Evolutionary conservation across 92 coral and sea anemone species (phyloP).

Genomic region (Heliopora coerulea): DNA sequence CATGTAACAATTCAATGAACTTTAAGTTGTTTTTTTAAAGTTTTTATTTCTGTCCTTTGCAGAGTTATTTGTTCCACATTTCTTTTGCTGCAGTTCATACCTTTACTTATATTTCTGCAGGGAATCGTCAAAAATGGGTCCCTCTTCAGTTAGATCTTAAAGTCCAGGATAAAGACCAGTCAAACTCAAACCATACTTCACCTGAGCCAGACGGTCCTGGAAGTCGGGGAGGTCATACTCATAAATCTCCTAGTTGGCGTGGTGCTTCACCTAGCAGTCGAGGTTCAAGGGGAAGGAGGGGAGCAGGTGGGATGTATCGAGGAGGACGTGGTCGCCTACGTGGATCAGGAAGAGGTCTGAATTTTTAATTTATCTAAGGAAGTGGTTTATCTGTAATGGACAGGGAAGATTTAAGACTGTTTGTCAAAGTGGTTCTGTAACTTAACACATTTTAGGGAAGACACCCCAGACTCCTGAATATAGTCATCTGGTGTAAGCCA

Average conservation of each 20-base stretch:
- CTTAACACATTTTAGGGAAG: too few relatives aligned
- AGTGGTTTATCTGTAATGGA: too few relatives aligned
- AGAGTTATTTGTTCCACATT: too few relatives aligned
- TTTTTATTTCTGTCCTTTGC: too few relatives aligned
- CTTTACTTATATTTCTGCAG: slow-evolving; percentile 29
- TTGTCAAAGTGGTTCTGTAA: too few relatives aligned
- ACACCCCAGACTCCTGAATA: too few relatives aligned
- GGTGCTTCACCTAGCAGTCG: slow-evolving; percentile 63
- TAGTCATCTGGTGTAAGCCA: too few relatives aligned
- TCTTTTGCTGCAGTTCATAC: too few relatives aligned
- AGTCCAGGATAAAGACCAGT: slow-evolving; percentile 45
- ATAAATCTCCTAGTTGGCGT: slow-evolving; percentile 71
- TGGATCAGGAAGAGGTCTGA: slow-evolving; percentile 87
- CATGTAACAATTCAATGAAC: too few relatives aligned
- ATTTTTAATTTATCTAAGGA: not conserved
- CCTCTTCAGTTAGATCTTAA: slow-evolving; percentile 74
- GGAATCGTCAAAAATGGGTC: slow-evolving; percentile 92
- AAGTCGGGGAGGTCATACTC: slow-evolving; percentile 46
- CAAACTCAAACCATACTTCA: slow-evolving; percentile 57
- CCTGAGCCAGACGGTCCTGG: slow-evolving; percentile 67
- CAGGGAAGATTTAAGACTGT: too few relatives aligned
- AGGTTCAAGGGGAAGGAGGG: slow-evolving; percentile 88
- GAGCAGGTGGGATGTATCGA: slow-evolving; percentile 78
- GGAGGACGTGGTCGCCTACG: slow-evolving; percentile 83
- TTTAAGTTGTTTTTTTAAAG: too few relatives aligned